A percentile compares a stretch with the other conserved stretches of the same genome.
Conservation (phyloP, 2,797 vertebrate species). For the Taenioides sp. region DNA sequence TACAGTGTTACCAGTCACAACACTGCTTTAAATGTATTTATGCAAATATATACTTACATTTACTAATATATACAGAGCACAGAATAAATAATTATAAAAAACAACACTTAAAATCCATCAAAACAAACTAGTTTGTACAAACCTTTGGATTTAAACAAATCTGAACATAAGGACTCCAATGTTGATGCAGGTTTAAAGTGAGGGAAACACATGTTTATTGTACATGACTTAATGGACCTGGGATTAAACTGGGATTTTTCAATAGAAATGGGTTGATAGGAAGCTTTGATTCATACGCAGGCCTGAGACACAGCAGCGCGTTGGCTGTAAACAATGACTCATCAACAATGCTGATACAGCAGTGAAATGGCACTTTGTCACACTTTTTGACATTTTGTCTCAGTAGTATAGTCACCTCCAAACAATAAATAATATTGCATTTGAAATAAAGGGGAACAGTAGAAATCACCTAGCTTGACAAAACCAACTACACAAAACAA, state of each 20-base stretch:
- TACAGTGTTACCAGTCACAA: slow-evolving; percentile 83
- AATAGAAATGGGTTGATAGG: slow-evolving; percentile 32
- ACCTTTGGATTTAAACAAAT: slow-evolving; percentile 86
- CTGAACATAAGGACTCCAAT: too few relatives aligned
- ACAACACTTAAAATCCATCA: slow-evolving; percentile 79
- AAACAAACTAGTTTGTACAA: slow-evolving; percentile 86
- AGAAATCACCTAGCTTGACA: slow-evolving; percentile 35
- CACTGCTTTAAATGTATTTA: slow-evolving; percentile 78
- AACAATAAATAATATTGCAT: slow-evolving; percentile 59
- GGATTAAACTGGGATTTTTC: slow-evolving; percentile 43
- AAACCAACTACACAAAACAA: slow-evolving; percentile 14
- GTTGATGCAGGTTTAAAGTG: slow-evolving; percentile 38
- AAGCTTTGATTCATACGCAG: slow-evolving; percentile 24
- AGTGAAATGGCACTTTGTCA: slow-evolving; percentile 31
- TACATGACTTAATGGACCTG: slow-evolving; percentile 37
- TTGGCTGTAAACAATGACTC: slow-evolving; percentile 55
- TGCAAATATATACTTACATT: slow-evolving; percentile 90
- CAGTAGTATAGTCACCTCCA: slow-evolving; percentile 43
- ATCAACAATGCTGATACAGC: slow-evolving; percentile 22
- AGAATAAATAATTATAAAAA: slow-evolving; percentile 96
- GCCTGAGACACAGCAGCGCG: slow-evolving; percentile 56
- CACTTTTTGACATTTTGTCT: slow-evolving; percentile 28
- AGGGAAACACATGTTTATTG: slow-evolving; percentile 47
- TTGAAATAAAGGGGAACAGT: slow-evolving; percentile 47
- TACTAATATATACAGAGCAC: slow-evolving; percentile 90